These are phyloP conservation scores for Sus cebifrons DNA, from an alignment of 2,797 vertebrate species.

Conservation along the genomic window DNA sequence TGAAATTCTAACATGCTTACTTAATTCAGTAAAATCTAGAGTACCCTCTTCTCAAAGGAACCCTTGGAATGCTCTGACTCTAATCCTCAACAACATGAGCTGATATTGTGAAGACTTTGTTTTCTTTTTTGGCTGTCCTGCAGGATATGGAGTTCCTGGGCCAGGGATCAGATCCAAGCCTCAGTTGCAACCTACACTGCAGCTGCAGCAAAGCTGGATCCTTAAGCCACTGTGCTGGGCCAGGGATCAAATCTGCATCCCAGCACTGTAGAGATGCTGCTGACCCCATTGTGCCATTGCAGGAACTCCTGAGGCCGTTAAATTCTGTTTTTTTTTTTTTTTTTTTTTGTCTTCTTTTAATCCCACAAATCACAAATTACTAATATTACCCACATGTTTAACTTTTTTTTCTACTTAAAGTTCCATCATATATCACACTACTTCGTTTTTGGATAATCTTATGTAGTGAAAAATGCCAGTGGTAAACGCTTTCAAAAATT, in stretches of 20 bases:
- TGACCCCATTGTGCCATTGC: too few species aligned
- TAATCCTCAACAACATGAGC: conserved; percentile 16
- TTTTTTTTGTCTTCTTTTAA: conserved; percentile 48
- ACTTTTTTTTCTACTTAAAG: conserved; percentile 14
- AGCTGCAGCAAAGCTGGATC: too few species aligned
- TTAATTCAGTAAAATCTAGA: conserved; percentile 43
- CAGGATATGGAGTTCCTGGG: too few species aligned
- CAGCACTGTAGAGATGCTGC: too few species aligned
- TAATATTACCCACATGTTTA: conserved; percentile 32
- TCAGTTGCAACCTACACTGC: too few species aligned
- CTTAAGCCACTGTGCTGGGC: too few species aligned
- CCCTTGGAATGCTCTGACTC: conserved; percentile 12
- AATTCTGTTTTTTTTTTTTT: neutral
- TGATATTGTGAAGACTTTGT: conserved; percentile 24
- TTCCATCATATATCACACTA: neutral
- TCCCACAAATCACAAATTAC: conserved; percentile 39
- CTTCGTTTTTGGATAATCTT: conserved; percentile 47
- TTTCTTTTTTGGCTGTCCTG: too few species aligned
- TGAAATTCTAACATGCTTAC: conserved; percentile 26
- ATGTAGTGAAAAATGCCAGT: neutral
- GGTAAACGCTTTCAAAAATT: neutral
- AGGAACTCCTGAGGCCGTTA: too few species aligned
- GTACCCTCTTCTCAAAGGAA: neutral
- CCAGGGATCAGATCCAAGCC: too few species aligned
- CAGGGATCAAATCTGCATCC: too few species aligned